Conservation (phyloP, 2,797 vertebrate species). For the Aplochiton taeniatus region DNA sequence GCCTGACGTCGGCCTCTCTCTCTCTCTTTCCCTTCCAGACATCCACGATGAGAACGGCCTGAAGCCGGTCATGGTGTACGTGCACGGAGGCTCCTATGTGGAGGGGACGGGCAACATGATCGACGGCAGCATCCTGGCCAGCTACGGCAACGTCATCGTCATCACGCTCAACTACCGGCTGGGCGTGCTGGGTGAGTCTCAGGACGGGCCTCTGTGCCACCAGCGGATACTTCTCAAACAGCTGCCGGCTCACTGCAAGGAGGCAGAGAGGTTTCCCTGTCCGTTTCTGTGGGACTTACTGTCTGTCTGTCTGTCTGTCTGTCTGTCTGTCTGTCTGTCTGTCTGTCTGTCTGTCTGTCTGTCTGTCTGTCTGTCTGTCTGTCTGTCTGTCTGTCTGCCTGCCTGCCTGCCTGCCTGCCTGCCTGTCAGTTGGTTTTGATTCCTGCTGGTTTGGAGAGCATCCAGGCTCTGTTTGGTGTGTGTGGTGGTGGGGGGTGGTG, state of each 20-base stretch:
- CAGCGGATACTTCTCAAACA: no score
- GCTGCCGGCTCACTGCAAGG: no score
- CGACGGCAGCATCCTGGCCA: conserved; percentile 93
- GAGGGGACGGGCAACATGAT: conserved; percentile 95
- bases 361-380: neutral
- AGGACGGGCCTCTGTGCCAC: no score
- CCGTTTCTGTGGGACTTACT: conserved; percentile 12
- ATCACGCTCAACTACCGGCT: conserved; percentile 95
- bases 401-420: no score
- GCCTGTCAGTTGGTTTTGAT: no score
- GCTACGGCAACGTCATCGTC: conserved; percentile 95
- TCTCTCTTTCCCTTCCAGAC: conserved; percentile 68
- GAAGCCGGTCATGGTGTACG: conserved; percentile 97
- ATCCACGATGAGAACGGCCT: conserved; percentile 90
- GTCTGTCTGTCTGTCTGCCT: neutral
- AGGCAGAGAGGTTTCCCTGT: no score
- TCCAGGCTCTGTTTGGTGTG: no score
- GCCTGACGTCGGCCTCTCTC: no score
- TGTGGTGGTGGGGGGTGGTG: no score
- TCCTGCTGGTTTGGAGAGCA: no score
- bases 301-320: conserved; percentile 3
- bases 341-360: neutral
- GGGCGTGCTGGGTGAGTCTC: conserved; percentile 88
- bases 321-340: neutral
- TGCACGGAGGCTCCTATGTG: conserved; percentile 96